Percentiles rank a stretch among this genome's conserved stretches.
Evolutionary conservation across 2,113 vertebrate species (phyloP).

Genomic region (Alethe castanea): DNA sequence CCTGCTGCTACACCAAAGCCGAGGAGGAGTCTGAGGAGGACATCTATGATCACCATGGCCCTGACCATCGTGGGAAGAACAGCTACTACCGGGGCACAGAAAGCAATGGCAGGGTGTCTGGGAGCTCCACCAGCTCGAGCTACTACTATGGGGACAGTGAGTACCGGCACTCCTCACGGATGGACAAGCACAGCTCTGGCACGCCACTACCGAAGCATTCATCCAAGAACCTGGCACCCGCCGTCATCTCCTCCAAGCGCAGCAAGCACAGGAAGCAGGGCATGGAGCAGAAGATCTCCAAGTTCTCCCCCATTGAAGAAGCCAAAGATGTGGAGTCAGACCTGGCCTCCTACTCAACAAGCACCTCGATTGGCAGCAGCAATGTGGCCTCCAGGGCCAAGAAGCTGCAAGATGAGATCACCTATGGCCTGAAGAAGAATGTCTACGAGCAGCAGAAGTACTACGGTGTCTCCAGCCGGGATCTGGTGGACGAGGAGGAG

Average conservation of each 20-base stretch:
- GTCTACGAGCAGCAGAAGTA: slow-evolving; percentile 95
- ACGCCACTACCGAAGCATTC: slow-evolving; percentile 82
- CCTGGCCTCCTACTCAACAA: slow-evolving; percentile 86
- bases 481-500: slow-evolving; percentile 89
- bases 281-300: slow-evolving; percentile 97
- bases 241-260: slow-evolving; percentile 91
- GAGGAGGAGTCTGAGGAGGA: slow-evolving; percentile 97
- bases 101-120: slow-evolving; percentile 81
- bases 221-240: slow-evolving; percentile 90
- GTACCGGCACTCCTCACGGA: slow-evolving; percentile 83
- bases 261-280: slow-evolving; percentile 98
- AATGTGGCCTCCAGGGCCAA: slow-evolving; percentile 88
- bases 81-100: slow-evolving; percentile 80
- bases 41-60: slow-evolving; percentile 86
- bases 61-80: slow-evolving; percentile 80
- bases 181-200: slow-evolving; percentile 78
- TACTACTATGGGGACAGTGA: slow-evolving; percentile 86
- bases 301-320: slow-evolving; percentile 98
- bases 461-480: slow-evolving; percentile 83
- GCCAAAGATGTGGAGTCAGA: slow-evolving; percentile 96
- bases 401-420: slow-evolving; percentile 90
- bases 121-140: slow-evolving; percentile 65
- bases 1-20: slow-evolving; percentile 83
- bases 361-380: slow-evolving; percentile 83
- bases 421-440: slow-evolving; percentile 90